These are phyloP conservation scores for Luscinia megarhynchos DNA, from an alignment of 2,797 vertebrate species.

Conservation along the genomic window DNA sequence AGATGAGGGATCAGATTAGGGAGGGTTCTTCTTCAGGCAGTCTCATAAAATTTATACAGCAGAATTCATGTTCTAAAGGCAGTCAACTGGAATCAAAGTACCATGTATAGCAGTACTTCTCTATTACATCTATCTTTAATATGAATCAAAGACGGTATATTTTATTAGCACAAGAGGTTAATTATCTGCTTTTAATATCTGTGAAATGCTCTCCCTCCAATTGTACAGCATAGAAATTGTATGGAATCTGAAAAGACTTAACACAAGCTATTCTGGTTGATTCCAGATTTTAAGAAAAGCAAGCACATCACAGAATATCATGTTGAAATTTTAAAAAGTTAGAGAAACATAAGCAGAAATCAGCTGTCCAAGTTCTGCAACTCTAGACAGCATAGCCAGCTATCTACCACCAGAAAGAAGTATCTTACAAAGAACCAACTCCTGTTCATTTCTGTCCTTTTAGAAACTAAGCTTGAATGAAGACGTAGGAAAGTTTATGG, in stretches of 20 bases:
- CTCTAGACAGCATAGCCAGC: not conserved
- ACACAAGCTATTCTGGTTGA: not conserved
- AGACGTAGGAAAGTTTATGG: not conserved
- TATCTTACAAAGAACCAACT: not conserved
- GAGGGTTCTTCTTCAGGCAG: not conserved
- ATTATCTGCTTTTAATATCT: not conserved
- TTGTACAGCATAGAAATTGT: not conserved
- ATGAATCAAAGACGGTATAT: not conserved
- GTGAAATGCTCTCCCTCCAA: not conserved
- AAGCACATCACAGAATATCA: not conserved
- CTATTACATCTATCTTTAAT: not conserved
- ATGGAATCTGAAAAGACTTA: not conserved
- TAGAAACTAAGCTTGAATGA: not conserved
- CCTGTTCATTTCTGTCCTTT: not conserved
- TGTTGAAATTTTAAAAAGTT: not conserved
- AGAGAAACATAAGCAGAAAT: not conserved
- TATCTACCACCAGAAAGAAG: not conserved
- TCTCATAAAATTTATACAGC: not conserved
- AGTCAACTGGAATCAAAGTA: not conserved
- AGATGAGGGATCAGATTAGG: not conserved
- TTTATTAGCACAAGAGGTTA: not conserved
- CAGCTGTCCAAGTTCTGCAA: not conserved
- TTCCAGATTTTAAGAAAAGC: not conserved
- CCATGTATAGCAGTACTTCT: not conserved
- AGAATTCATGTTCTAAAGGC: not conserved